Evolutionary conservation across 1,140 invertebrate species (phyloP).

Genomic region (Temnothorax curvispinosus): DNA sequence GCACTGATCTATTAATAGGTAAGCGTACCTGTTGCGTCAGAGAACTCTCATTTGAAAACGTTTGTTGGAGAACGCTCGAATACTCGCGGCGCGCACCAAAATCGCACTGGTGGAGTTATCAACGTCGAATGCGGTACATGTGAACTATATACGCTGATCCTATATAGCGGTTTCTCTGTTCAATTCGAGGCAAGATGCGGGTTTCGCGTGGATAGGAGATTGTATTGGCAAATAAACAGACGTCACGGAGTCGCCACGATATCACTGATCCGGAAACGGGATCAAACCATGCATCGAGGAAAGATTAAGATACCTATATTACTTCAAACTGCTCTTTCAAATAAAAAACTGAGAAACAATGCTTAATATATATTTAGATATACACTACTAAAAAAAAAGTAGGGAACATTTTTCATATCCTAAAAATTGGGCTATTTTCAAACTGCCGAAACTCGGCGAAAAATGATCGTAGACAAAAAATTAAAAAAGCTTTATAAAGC

Average conservation of each 20-base stretch:
- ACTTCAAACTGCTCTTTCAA: background rate
- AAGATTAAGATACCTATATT: background rate
- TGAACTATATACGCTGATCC: background rate
- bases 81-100: background rate
- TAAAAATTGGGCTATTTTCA: no score
- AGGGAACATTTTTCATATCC: no score
- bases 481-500: no score
- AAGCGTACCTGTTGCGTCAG: constrained; percentile 36
- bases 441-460: no score
- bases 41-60: background rate
- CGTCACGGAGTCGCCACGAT: background rate
- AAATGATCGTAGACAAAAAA: no score
- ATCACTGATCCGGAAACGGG: background rate
- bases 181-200: no score
- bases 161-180: background rate
- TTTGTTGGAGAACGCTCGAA: background rate
- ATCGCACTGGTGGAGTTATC: background rate
- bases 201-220: background rate
- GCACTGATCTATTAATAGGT: background rate
- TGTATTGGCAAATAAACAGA: background rate
- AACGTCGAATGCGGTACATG: background rate
- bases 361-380: no score
- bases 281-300: background rate
- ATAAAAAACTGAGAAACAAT: background rate
- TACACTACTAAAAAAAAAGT: no score